A percentile compares a stretch with the other conserved stretches of the same genome.
Evolutionary conservation across 2,797 vertebrate species (phyloP).

Genomic region (Numenius phaeopus): DNA sequence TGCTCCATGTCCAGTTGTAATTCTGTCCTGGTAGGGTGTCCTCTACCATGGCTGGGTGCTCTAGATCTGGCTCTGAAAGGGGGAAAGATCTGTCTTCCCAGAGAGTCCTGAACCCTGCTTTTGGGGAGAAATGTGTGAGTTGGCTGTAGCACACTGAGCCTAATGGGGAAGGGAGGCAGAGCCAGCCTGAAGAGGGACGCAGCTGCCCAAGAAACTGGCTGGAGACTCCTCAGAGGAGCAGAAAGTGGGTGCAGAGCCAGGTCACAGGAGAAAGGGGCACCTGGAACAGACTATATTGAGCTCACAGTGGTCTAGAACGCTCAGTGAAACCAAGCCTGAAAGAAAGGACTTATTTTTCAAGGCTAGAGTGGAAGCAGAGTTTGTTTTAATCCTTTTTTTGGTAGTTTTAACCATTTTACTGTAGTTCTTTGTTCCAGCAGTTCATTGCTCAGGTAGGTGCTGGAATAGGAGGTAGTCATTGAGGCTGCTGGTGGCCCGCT

Average conservation of each 20-base stretch:
- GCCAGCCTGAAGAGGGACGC: neutral
- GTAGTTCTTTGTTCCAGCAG: neutral
- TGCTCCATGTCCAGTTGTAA: neutral
- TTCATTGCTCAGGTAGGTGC: neutral
- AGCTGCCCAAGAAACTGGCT: neutral
- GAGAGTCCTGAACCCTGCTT: neutral
- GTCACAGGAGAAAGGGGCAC: neutral
- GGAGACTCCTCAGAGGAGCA: neutral
- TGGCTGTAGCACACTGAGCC: neutral
- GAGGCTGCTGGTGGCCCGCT: neutral
- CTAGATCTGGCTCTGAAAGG: neutral
- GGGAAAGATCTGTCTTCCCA: neutral
- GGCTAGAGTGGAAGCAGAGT: neutral
- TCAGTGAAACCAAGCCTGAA: neutral
- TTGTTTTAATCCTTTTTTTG: neutral
- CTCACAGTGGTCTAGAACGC: neutral
- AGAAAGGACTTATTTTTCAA: neutral
- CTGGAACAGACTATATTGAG: neutral
- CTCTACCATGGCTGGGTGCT: neutral
- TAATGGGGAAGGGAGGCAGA: neutral
- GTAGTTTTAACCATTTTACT: neutral
- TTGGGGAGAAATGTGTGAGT: neutral
- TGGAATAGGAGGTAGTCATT: neutral
- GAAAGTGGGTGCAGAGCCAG: neutral
- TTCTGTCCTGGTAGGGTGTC: neutral